These are phyloP conservation scores for Sarcophilus harrisii DNA, from an alignment of 2,797 vertebrate species.

Conservation along the genomic window DNA sequence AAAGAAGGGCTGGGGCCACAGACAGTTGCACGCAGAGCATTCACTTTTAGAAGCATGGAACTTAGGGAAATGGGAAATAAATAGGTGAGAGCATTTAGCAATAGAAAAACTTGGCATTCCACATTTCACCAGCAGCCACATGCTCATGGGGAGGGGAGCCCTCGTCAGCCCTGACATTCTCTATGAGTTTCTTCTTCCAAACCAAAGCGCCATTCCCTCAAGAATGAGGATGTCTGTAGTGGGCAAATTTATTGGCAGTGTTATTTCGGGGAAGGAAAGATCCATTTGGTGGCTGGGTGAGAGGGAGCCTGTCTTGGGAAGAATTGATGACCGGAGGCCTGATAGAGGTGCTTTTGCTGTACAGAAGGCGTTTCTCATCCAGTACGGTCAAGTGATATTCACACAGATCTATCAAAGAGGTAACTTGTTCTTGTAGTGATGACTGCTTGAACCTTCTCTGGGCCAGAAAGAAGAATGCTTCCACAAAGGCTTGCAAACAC, in stretches of 20 bases:
- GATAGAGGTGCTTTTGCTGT: slow-evolving; percentile 73
- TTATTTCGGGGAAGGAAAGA: slow-evolving; percentile 54
- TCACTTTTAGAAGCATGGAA: not conserved
- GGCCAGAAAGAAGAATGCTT: slow-evolving; percentile 94
- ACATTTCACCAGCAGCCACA: not conserved
- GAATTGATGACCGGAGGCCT: not conserved
- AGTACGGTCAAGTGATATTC: slow-evolving; percentile 90
- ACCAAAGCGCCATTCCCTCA: slow-evolving; percentile 23
- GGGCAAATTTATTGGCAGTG: slow-evolving; percentile 62
- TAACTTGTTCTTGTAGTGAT: slow-evolving; percentile 88
- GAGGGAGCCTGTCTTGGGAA: slow-evolving; percentile 36
- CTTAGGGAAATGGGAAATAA: slow-evolving; percentile 29
- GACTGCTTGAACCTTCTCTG: slow-evolving; percentile 91
- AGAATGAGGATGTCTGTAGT: slow-evolving; percentile 78
- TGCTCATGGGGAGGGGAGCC: accelerated
- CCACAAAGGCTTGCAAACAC: slow-evolving; percentile 95
- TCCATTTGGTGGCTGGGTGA: not conserved
- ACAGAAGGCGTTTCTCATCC: slow-evolving; percentile 88
- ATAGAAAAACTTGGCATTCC: not conserved
- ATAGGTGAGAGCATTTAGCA: not conserved
- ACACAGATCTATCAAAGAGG: slow-evolving; percentile 90
- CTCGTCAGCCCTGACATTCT: not conserved
- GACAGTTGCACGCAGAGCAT: not conserved
- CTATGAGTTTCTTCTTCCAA: not conserved
- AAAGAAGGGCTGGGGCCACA: not conserved